Conservation (phyloP, 2,113 vertebrate genomes). For the Mesocricetus auratus region DNA sequence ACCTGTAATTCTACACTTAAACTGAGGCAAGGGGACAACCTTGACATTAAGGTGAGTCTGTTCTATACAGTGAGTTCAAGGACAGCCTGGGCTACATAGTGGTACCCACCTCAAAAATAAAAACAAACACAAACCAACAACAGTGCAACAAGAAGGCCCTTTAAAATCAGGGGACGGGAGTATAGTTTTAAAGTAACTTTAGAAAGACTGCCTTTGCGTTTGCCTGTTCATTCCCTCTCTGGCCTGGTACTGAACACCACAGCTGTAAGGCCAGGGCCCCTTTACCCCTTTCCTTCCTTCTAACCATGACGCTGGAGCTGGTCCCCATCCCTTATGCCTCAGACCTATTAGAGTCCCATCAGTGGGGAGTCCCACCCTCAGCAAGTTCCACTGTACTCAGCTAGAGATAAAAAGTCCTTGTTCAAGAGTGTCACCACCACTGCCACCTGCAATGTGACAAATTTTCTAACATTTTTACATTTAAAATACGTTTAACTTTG, state of each 20-base stretch:
- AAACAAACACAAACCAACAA: neutral
- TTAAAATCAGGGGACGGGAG: neutral
- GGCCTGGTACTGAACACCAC: neutral
- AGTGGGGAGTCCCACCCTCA: neutral
- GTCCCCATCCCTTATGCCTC: neutral
- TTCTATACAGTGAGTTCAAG: neutral
- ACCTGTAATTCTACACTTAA: neutral
- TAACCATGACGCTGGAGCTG: neutral
- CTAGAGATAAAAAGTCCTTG: neutral
- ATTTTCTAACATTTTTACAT: neutral
- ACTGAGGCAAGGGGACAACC: neutral
- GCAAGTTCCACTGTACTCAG: neutral
- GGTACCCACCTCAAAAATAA: neutral
- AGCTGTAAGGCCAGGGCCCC: neutral
- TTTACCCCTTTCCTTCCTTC: neutral
- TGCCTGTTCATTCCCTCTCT: neutral
- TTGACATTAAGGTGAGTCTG: neutral
- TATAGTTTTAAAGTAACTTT: neutral
- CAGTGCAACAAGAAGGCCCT: neutral
- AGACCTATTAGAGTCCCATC: neutral
- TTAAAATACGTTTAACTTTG: neutral
- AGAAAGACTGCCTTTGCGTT: neutral
- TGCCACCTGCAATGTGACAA: neutral
- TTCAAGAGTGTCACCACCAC: neutral
- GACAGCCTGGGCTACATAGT: neutral